Evolutionary conservation across 2,888 invertebrate species (phyloP).

Genomic region (Podotricha telesiphe): DNA sequence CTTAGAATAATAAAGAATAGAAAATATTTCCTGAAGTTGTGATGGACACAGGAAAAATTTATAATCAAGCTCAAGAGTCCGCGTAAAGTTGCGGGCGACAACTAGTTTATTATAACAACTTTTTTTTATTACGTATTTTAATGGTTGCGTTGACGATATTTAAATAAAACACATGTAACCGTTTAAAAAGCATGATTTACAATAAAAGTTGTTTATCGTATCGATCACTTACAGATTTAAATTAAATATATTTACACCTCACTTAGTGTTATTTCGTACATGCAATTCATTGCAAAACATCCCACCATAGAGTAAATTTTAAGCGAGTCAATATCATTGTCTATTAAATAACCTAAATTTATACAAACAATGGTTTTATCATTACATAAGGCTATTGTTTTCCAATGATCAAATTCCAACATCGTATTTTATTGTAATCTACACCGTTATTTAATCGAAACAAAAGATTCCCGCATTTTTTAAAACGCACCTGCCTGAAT

Average conservation of each 20-base stretch:
- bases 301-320: not conserved
- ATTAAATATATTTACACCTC: not conserved
- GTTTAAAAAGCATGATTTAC: not conserved
- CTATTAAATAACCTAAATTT: slow-evolving; percentile 40
- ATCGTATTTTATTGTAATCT: slow-evolving; percentile 43
- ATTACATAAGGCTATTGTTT: slow-evolving; percentile 67
- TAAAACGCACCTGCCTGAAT: not conserved
- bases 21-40: too few species aligned
- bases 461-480: slow-evolving; percentile 26
- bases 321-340: slow-evolving; percentile 37
- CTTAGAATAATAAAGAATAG: too few species aligned
- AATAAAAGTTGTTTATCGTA: not conserved
- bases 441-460: slow-evolving; percentile 35
- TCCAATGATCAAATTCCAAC: slow-evolving; percentile 61
- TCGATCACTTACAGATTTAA: not conserved
- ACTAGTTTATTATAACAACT: too few species aligned
- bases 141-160: too few species aligned
- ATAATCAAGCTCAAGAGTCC: too few species aligned
- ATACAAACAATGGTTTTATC: slow-evolving; percentile 51
- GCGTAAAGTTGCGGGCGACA: too few species aligned
- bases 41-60: too few species aligned
- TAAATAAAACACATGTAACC: not conserved
- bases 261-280: not conserved
- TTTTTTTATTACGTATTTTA: too few species aligned
- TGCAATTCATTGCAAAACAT: not conserved